These are phyloP conservation scores for Phyllotreta striolata DNA, from an alignment of 2,888 invertebrate species.

Conservation along the genomic window DNA sequence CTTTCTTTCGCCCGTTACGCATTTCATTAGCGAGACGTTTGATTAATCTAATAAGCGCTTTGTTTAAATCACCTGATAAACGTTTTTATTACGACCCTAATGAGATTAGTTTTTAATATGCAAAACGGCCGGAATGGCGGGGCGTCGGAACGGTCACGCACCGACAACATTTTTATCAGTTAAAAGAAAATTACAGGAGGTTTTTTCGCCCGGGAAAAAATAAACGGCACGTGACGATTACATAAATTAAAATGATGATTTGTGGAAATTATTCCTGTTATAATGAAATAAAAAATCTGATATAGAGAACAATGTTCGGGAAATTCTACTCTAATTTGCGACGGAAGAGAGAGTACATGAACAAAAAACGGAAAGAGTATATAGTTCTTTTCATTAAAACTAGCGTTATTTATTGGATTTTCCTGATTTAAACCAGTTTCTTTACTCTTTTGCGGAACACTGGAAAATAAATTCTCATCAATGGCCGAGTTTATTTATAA, in stretches of 20 bases:
- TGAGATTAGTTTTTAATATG: constrained; percentile 17
- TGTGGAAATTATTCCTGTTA: neutral
- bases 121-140: neutral
- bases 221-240: constrained; percentile 1
- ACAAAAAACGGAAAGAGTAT: no score
- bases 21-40: constrained; percentile 11
- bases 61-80: constrained; percentile 17
- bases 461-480: no score
- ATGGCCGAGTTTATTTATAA: no score
- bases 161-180: constrained; percentile 7
- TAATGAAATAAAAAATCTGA: neutral
- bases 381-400: no score
- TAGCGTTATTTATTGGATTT: no score
- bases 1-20: neutral
- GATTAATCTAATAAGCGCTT: constrained; percentile 2
- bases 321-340: no score
- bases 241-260: constrained; percentile 6
- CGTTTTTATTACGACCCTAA: neutral
- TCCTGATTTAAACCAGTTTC: no score
- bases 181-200: constrained; percentile 8
- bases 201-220: constrained; percentile 4
- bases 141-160: constrained; percentile 2
- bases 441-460: no score
- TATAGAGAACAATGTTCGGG: no score
- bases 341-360: no score